A percentile compares a stretch with the other conserved stretches of the same genome.
phyloP scores from a whole-genome alignment of 2,113 vertebrate genomes.

The Periophthalmus modestus region DNA sequence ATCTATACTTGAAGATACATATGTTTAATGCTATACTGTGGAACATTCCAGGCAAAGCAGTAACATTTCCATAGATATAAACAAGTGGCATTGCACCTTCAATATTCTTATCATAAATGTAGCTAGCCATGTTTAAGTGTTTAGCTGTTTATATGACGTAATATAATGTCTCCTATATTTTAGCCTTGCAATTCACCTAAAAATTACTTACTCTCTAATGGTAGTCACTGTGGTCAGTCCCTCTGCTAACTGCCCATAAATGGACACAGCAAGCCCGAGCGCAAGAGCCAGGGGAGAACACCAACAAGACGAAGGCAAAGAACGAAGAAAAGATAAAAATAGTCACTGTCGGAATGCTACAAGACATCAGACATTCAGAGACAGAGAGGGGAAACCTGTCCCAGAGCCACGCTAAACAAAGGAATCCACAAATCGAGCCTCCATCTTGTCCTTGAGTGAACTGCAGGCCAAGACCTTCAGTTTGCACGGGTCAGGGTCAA shows the following conservation, averaged over 20 bases:
- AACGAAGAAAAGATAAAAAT: conserved; percentile 30
- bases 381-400: conserved; percentile 6
- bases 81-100: too few species aligned
- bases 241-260: conserved; percentile 46
- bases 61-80: not conserved
- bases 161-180: too few species aligned
- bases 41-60: not conserved
- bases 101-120: too few species aligned
- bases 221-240: conserved; percentile 4
- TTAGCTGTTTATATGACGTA: too few species aligned
- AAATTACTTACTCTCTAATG: not conserved
- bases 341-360: conserved; percentile 30
- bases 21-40: too few species aligned
- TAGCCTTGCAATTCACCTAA: not conserved
- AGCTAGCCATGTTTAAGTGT: too few species aligned
- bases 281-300: not conserved
- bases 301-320: not conserved
- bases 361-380: conserved; percentile 21
- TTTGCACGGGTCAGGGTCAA: conserved; percentile 13
- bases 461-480: not conserved
- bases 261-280: conserved; percentile 36
- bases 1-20: too few species aligned
- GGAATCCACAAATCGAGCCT: conserved; percentile 21
- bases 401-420: conserved; percentile 46
- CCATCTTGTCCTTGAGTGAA: conserved; percentile 8